phyloP scores from a whole-genome alignment of 1,140 invertebrate genomes.

The Drosophila pachea region DNA sequence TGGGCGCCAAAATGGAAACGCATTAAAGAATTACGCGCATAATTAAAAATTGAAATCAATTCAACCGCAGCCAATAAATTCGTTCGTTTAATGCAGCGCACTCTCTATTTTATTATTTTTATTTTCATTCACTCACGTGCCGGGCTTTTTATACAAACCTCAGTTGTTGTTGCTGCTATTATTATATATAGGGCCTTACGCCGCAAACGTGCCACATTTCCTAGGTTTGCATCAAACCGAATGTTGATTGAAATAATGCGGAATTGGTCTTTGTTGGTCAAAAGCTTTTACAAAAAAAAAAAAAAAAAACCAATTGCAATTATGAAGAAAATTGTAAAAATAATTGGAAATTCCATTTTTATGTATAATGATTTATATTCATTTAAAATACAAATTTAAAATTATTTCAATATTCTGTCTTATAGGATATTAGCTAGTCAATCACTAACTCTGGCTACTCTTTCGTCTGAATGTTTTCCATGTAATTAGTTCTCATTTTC shows the following conservation, averaged over 20 bases:
- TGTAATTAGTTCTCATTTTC: constrained; percentile 17
- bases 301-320: background rate
- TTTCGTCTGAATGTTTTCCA: constrained; percentile 2
- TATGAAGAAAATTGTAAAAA: background rate
- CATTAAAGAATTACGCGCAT: constrained; percentile 37
- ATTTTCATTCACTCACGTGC: constrained; percentile 5
- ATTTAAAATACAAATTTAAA: background rate
- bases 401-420: background rate
- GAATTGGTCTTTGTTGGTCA: background rate
- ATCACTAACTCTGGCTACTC: background rate
- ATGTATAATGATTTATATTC: too few relatives aligned
- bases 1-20: constrained; percentile 18
- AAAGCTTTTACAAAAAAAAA: background rate
- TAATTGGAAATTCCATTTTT: too few relatives aligned
- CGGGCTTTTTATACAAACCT: constrained; percentile 17
- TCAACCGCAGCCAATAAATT: constrained; percentile 47
- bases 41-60: constrained; percentile 56
- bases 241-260: background rate
- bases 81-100: constrained; percentile 26
- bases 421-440: background rate
- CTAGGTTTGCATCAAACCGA: background rate
- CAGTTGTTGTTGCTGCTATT: constrained; percentile 6
- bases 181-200: background rate
- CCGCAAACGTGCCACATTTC: background rate
- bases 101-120: constrained; percentile 27